These are phyloP conservation scores for Leucoraja erinaceus DNA, from an alignment of 2,113 vertebrate genomes.

Conservation along the genomic window DNA sequence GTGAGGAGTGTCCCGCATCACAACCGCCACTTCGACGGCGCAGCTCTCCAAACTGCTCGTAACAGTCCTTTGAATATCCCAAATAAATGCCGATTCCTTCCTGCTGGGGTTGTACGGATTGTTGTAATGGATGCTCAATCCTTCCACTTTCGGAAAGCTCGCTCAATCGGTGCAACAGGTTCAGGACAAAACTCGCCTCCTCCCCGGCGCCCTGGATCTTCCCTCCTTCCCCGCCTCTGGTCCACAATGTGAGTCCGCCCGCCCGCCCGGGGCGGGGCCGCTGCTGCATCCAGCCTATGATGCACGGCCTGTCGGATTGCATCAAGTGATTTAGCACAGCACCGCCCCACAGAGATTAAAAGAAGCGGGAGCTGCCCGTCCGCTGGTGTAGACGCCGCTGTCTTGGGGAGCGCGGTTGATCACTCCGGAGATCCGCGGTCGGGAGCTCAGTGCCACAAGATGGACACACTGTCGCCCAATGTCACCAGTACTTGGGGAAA, in stretches of 20 bases:
- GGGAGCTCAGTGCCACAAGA: neutral
- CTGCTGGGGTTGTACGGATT: no score
- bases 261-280: neutral
- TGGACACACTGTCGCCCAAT: neutral
- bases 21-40: no score
- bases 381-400: no score
- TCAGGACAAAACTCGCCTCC: neutral
- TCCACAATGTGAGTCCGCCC: neutral
- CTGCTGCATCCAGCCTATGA: neutral
- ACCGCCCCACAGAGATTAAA: neutral
- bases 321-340: neutral
- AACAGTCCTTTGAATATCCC: no score
- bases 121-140: no score
- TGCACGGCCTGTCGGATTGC: neutral
- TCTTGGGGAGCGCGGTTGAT: no score
- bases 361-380: neutral
- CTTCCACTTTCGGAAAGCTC: no score
- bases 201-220: neutral
- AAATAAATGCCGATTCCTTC: no score
- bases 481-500: neutral
- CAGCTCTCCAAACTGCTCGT: no score
- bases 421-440: no score
- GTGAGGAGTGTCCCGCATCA: no score
- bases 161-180: neutral
- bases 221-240: neutral